A percentile compares a stretch with the other conserved stretches of the same genome.
These are phyloP conservation scores for Syrrhaptes paradoxus DNA, from an alignment of 2,113 vertebrate genomes.

Conservation along the genomic window DNA sequence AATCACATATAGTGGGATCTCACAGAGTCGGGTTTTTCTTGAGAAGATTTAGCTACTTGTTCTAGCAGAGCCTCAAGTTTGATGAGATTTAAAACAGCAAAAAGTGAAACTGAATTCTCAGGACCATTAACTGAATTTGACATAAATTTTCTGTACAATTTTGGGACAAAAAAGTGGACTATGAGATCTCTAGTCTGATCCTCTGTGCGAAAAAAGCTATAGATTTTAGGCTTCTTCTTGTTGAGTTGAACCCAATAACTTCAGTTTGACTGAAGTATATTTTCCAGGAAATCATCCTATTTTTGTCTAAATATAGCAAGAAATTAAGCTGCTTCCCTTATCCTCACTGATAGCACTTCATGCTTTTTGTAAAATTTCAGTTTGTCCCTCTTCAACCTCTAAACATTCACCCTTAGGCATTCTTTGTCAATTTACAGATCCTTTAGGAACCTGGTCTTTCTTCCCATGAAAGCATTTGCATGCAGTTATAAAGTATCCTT, in stretches of 20 bases:
- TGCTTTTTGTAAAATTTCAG: not conserved
- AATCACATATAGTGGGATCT: constrained; percentile 9
- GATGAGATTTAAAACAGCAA: not conserved
- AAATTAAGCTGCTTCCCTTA: not conserved
- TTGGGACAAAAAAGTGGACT: not conserved
- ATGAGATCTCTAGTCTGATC: not conserved
- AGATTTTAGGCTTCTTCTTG: not conserved
- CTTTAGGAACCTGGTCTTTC: not conserved
- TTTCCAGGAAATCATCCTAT: not conserved
- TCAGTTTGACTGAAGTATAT: not conserved
- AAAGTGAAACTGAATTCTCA: not conserved
- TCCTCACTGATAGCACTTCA: not conserved
- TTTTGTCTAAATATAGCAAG: not conserved
- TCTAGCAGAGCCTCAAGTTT: not conserved
- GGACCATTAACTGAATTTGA: not conserved
- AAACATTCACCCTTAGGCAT: not conserved
- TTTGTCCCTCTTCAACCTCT: not conserved
- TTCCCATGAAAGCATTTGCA: not conserved
- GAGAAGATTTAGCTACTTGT: not conserved
- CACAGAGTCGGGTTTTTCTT: not conserved
- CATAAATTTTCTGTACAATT: not conserved
- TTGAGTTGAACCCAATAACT: not conserved
- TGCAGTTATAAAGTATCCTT: not conserved
- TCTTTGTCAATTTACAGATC: not conserved
- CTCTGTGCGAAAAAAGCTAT: not conserved